Evolutionary conservation across 2,113 vertebrate species (phyloP).

Genomic region (Lonchura striata): DNA sequence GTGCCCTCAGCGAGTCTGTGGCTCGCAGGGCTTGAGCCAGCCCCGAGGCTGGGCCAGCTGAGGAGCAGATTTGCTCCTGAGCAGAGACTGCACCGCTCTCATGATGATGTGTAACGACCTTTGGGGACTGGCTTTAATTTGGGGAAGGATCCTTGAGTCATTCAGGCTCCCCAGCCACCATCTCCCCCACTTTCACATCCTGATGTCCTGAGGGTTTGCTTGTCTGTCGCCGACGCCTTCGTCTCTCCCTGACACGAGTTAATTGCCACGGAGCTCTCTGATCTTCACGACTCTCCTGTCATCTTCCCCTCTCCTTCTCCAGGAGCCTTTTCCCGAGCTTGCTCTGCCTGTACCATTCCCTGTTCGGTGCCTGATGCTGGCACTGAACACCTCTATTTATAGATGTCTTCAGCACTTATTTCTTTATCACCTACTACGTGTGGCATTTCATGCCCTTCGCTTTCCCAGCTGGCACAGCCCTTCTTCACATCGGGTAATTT

Average conservation of each 20-base stretch:
- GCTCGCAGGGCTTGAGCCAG: rapidly evolving
- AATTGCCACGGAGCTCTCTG: not conserved
- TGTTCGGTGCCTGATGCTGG: not conserved
- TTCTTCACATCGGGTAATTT: not conserved
- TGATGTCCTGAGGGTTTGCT: not conserved
- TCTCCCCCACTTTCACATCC: not conserved
- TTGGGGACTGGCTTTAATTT: not conserved
- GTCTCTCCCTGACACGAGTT: not conserved
- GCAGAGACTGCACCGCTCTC: not conserved
- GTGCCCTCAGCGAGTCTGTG: not conserved
- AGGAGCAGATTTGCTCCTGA: not conserved
- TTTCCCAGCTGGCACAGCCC: not conserved
- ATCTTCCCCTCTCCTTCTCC: not conserved
- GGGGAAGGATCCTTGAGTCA: not conserved
- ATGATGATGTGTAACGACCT: rapidly evolving
- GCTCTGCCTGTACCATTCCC: not conserved
- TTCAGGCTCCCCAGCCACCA: not conserved
- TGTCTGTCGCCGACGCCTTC: rapidly evolving
- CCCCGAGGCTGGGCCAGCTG: not conserved
- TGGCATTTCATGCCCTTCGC: not conserved
- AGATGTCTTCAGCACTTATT: not conserved
- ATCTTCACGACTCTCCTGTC: not conserved
- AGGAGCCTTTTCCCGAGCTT: not conserved
- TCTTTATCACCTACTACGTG: not conserved
- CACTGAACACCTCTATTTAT: not conserved